Conservation (phyloP, 2,888 invertebrate species). For the Sussaba pulchella region DNA sequence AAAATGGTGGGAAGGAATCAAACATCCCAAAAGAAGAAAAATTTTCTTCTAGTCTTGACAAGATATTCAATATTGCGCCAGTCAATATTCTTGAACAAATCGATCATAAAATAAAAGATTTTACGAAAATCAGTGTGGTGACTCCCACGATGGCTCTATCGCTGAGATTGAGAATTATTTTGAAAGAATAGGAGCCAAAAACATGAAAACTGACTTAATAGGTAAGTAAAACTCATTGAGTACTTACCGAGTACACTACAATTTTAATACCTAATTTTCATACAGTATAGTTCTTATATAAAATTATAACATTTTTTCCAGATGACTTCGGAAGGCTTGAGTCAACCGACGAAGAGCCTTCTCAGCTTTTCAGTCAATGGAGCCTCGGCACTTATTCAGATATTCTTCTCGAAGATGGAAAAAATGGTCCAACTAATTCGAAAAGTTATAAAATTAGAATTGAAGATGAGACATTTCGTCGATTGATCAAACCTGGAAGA, state of each 20-base stretch:
- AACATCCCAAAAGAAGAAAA: no score
- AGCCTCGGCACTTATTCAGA: constrained; percentile 63
- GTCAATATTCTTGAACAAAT: constrained; percentile 56
- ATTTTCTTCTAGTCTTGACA: no score
- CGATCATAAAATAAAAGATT: constrained; percentile 31
- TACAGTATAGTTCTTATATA: constrained; percentile 1
- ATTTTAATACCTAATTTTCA: neutral
- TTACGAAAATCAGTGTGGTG: constrained; percentile 32
- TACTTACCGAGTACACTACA: neutral
- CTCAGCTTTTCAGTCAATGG: constrained; percentile 56
- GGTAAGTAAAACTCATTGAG: neutral
- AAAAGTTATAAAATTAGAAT: constrained; percentile 10
- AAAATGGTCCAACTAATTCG: constrained; percentile 48
- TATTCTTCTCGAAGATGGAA: constrained; percentile 49
- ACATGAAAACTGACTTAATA: constrained; percentile 10
- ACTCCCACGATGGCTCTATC: constrained; percentile 29
- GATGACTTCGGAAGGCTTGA: constrained; percentile 32
- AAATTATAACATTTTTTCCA: constrained; percentile 34
- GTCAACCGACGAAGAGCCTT: constrained; percentile 33
- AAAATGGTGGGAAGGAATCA: no score
- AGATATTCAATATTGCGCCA: no score
- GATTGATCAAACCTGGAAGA: no score
- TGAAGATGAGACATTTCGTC: no score
- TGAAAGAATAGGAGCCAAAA: constrained; percentile 9
- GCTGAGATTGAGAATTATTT: constrained; percentile 5